Evolutionary conservation across 2,113 vertebrate genomes (phyloP).

Genomic region (Ursus arctos): DNA sequence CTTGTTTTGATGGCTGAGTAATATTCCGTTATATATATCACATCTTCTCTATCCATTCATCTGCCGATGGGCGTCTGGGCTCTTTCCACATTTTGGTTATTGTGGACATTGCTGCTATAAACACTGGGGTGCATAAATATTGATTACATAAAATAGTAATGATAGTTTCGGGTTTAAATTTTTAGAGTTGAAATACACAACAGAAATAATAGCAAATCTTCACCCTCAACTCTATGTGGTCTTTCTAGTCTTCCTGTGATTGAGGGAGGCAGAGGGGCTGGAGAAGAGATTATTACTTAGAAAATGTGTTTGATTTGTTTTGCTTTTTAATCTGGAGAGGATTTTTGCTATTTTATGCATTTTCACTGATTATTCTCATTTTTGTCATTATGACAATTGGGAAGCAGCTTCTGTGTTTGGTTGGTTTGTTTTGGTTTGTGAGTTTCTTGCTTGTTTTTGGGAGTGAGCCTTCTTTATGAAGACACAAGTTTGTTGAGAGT

Average conservation of each 20-base stretch:
- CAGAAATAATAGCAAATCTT: neutral
- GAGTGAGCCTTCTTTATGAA: neutral
- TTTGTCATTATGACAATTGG: neutral
- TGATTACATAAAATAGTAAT: neutral
- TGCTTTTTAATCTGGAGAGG: neutral
- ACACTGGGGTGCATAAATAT: neutral
- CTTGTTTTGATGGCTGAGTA: no score
- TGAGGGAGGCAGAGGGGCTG: no score
- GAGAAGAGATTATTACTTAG: neutral
- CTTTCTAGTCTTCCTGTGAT: neutral
- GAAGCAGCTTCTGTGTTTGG: neutral
- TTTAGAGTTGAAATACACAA: neutral
- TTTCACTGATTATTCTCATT: neutral
- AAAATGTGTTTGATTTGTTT: neutral
- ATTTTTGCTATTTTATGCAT: neutral
- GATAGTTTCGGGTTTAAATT: neutral
- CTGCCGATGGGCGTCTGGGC: neutral
- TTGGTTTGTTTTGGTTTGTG: neutral
- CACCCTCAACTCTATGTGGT: neutral
- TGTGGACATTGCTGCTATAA: neutral
- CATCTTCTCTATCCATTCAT: neutral
- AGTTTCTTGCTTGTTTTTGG: neutral
- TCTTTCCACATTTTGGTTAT: neutral
- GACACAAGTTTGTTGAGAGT: neutral
- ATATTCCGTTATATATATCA: neutral